Evolutionary conservation across 2,888 invertebrate genomes (phyloP), one percentile per base, ranked within the genome.

Genomic region (Hypena proboscidalis): DNA sequence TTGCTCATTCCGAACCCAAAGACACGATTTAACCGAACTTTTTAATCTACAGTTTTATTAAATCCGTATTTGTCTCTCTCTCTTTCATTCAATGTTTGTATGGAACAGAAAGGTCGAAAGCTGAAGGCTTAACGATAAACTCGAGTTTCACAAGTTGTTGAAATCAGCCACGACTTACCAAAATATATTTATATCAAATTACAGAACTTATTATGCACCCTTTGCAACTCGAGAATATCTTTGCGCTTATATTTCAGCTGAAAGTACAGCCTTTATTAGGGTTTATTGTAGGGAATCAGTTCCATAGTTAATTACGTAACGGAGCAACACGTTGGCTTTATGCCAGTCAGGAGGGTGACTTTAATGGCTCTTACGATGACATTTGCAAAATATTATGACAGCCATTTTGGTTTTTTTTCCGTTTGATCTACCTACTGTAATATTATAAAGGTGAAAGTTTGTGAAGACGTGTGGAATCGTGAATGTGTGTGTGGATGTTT

Each of bases 321-420:
- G 48, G 48, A 61, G 64, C 50, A 61, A 58, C 63, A 63, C 52
- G 58, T 64, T 64, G 61, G 44, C 46, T 48, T 64, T 53, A 63
- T 53, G 64, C 61, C 52, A 55, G 52, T 61, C 58, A 58, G 52
- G 58, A 46, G 63, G 61, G 61, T 26, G 55, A 48, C 45, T 19
- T 53, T 59, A 53, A 46, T 52, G 48, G 60, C 33, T 42, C 45
- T 58, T 55, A 60, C 42, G 58, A 52, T 60, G 63, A 63, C 55
- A 50, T 55, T 58, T 46, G 46, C 39, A 35, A 60, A 62, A 49
- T 62, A 48, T 35, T 37, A 41, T 44, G 27, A 43, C 7, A 44
- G 36, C 11, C 46, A 41, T 49, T 37, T 26, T 44, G 10, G 26
- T 27, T 27, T 23, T 29, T 21, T 19, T 30, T 5, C 13, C 27